Conservation (phyloP, 2,888 invertebrate genomes). For the Liposcelis brunnea region DNA sequence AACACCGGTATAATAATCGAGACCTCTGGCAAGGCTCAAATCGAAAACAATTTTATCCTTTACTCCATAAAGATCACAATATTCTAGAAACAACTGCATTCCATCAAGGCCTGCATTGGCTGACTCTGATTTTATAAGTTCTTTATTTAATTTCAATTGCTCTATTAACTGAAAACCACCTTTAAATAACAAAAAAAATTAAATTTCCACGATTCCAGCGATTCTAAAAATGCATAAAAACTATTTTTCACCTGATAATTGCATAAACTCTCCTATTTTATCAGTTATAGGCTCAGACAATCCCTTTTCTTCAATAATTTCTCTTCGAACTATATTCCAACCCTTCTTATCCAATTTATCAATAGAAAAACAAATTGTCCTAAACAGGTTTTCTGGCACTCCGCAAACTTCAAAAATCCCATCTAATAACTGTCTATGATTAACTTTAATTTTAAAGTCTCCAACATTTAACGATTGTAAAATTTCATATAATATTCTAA, state of each 20-base stretch:
- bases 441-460: constrained; percentile 79
- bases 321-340: constrained; percentile 85
- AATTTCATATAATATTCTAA: constrained; percentile 87
- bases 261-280: constrained; percentile 73
- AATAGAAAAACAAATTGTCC: constrained; percentile 88
- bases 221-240: no score
- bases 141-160: constrained; percentile 46
- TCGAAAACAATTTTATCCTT: constrained; percentile 71
- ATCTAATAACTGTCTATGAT: constrained; percentile 84
- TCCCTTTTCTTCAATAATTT: constrained; percentile 85
- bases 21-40: constrained; percentile 87
- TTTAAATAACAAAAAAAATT: no score
- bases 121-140: constrained; percentile 37
- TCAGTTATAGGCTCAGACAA: constrained; percentile 65
- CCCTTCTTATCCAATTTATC: constrained; percentile 98
- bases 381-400: constrained; percentile 75
- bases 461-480: constrained; percentile 67
- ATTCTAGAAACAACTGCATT: constrained; percentile 67
- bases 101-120: constrained; percentile 64
- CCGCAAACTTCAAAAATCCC: constrained; percentile 96
- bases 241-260: no score
- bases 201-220: no score
- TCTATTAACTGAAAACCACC: constrained; percentile 63
- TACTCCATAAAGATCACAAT: constrained; percentile 68
- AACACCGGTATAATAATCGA: constrained; percentile 98